Base-by-base conservation (phyloP, 2,888 invertebrate species). In the Microctonus aethiopoides region DNA sequence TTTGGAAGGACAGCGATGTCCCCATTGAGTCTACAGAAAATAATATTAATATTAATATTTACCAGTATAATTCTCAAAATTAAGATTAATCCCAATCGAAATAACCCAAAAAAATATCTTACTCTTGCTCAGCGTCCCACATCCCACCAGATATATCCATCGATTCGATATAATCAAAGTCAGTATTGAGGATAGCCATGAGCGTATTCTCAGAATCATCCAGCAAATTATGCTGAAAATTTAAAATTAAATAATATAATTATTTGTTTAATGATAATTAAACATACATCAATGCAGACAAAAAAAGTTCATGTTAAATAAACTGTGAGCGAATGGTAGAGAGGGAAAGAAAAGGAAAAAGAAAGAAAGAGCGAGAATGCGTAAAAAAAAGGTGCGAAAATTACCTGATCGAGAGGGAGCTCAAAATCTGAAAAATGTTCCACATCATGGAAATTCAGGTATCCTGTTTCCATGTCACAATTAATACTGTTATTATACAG, bases 401-500 rank as follows among this genome's bases (percentile, higher is more conserved):
- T 79, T 78, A 84, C 83, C 80, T 84, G 82, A 71, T 81, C 82
- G 54, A 82, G 72, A 46, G 81, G 79, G 75, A 86, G 75, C 73
- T 83, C 78, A 77, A 82, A 82, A 77, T 83, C 83, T 59, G 87
- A 83, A 81, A 89, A 89, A 74, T 88, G 87, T 83, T 88, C 88
- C 79, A 86, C 88, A 82, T 88, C 88, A 73, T 87, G 86, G 76
- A 88, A 87, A 82, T 87, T 87, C 72, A 88, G 79, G 77, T 87
- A 87, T 78, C 87, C 88, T 72, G 89, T 85, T 84, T 89, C 89
- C 89, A 89, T 89, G 80, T 76, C 80, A 79, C 52, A 52, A 1
- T 52, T 1, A 24, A 24, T 4, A 24, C 26, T 52, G 26, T 22
- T 22, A 11, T 22, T 52, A n/a, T 46, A n/a, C 52, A 52, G 13